Percentiles rank a stretch among this genome's conserved stretches.
Evolutionary conservation across 2,888 invertebrate species (phyloP).

Genomic region (Onthophagus sagittarius): DNA sequence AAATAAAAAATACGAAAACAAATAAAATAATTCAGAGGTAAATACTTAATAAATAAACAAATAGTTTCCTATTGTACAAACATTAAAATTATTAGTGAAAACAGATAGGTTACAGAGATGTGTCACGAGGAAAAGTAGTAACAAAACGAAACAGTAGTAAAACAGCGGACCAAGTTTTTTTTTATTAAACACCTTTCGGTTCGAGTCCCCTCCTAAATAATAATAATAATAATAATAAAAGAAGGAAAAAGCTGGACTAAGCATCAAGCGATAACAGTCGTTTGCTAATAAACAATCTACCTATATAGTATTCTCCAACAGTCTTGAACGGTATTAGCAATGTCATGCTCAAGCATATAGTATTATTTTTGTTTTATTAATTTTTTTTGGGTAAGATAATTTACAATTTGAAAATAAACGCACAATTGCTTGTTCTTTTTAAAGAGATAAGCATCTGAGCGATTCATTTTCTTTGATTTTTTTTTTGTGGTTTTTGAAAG

Average conservation of each 20-base stretch:
- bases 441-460: not conserved
- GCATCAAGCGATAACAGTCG: slow-evolving; percentile 44
- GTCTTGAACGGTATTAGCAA: slow-evolving; percentile 24
- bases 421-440: not conserved
- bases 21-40: no score
- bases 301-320: slow-evolving; percentile 29
- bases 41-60: no score
- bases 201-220: slow-evolving; percentile 50
- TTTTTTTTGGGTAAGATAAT: slow-evolving; percentile 2
- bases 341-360: slow-evolving; percentile 43
- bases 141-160: not conserved
- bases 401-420: not conserved
- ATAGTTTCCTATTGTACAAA: no score
- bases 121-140: slow-evolving; percentile 7
- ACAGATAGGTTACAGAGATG: slow-evolving; percentile 20
- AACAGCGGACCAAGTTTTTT: not conserved
- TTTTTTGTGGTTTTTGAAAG: not conserved
- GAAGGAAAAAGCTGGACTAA: slow-evolving; percentile 43
- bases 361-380: slow-evolving; percentile 20
- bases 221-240: slow-evolving; percentile 44
- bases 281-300: slow-evolving; percentile 29
- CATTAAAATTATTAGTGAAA: not conserved
- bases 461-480: not conserved
- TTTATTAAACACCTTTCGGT: slow-evolving; percentile 40
- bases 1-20: no score